Base-by-base conservation (phyloP, 2,888 invertebrate species). In the Philereme vetulata region DNA sequence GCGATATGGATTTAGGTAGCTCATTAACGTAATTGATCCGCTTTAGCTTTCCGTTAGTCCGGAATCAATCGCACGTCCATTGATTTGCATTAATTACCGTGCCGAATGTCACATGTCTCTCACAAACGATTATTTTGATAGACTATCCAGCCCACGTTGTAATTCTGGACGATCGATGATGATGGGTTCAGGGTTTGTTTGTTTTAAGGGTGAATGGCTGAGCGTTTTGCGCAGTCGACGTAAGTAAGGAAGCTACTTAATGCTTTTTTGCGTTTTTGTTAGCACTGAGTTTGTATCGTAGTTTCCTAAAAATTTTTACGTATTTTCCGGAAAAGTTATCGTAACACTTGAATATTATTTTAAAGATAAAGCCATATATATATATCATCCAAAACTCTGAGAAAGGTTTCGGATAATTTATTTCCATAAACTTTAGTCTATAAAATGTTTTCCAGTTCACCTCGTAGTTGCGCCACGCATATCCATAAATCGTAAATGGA, bases 21-120 rank as follows among this genome's bases (percentile, higher is more conserved):
- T 91, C 89, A 91, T 92, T 91, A 91, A 79, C 86, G 84, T 91
- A 91, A 91, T 90, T 91, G 90, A 92, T 91, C 90, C 83, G 90
- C 87, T 90, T 86, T 84, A 84, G 90, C 87, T 89, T 86, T 83
- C 86, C 84, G 82, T 82, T 83, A 82, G 64, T 61, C 56, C 56
- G 40, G 63, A 70, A 72, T 72, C 72, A 72, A 71, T 71, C 68
- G 70, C 85, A 89, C 88, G 86, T 85, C 84, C 85, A 87, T 85
- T 88, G 89, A 90, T 91, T 90, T 90, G 86, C 90, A 91, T 92
- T 90, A 88, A 91, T 91, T 90, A 91, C 83, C 77, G 81, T 71
- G 77, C 78, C 79, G 80, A 82, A 86, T 87, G 89, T 89, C 88
- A 85, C 84, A 86, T 86, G 85, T 83, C 81, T 47, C 54, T 62